Evolutionary conservation across 2,797 vertebrate species (phyloP).

Genomic region (Forpus xanthops): DNA sequence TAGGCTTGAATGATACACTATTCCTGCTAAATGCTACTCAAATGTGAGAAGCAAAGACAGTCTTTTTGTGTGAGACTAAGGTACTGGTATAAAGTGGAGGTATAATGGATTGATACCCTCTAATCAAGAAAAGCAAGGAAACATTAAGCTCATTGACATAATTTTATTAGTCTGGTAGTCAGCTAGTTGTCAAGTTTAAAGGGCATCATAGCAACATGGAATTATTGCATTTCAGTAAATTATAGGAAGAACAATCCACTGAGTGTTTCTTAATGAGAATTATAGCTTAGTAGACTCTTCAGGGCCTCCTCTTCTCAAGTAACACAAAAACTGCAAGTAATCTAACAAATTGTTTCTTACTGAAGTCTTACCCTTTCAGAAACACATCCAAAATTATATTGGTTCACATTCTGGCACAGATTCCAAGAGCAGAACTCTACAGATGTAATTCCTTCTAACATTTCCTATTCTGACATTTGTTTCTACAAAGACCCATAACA

Average conservation of each 20-base stretch:
- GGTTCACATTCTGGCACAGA: background rate
- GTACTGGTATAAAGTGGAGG: background rate
- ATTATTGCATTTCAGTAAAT: background rate
- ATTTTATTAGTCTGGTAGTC: background rate
- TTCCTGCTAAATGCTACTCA: background rate
- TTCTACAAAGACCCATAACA: background rate
- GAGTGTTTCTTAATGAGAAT: background rate
- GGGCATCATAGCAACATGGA: background rate
- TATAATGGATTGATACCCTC: background rate
- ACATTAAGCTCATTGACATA: background rate
- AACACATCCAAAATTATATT: accelerated
- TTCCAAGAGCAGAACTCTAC: background rate
- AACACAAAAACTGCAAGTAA: background rate
- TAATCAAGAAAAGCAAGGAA: background rate
- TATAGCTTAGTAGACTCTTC: background rate
- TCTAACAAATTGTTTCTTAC: background rate
- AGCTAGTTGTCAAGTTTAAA: background rate
- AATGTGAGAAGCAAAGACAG: background rate
- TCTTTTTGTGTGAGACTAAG: background rate
- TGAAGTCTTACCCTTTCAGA: background rate
- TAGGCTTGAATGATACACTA: background rate
- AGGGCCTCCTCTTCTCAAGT: background rate
- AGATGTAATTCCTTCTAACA: background rate
- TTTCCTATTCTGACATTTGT: background rate
- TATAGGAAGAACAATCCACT: background rate